Evolutionary conservation across 53 echinoderm and acorn worm genomes (phyloP).

Genomic region (Zoroaster sp.): DNA sequence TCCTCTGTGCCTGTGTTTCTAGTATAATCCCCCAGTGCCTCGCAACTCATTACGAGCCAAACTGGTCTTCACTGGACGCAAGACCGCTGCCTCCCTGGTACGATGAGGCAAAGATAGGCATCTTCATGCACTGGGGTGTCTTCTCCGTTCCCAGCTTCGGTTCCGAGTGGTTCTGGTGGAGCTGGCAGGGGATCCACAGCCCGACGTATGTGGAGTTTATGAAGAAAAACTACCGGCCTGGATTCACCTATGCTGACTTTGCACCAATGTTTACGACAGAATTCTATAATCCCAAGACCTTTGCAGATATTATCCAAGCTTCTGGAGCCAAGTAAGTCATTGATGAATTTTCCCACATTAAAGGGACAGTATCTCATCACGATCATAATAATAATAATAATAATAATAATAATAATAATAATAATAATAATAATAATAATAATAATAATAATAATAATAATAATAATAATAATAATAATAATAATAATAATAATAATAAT

Average conservation of each 20-base stretch:
- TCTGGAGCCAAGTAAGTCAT: slow-evolving; percentile 70
- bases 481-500: no score
- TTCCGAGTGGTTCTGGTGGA: slow-evolving; percentile 92
- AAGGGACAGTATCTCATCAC: no score
- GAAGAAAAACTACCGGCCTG: slow-evolving; percentile 74
- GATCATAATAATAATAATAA: no score
- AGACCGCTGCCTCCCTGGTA: slow-evolving; percentile 83
- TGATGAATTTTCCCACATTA: neutral
- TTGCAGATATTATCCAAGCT: slow-evolving; percentile 81
- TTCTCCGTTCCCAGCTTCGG: slow-evolving; percentile 92
- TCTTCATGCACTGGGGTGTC: slow-evolving; percentile 94
- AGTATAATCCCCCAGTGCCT: neutral
- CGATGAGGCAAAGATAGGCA: slow-evolving; percentile 89
- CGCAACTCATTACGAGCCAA: slow-evolving; percentile 63
- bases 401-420: no score
- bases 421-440: no score
- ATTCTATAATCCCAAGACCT: slow-evolving; percentile 76
- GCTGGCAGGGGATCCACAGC: slow-evolving; percentile 54
- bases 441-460: no score
- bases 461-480: no score
- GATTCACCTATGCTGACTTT: slow-evolving; percentile 85
- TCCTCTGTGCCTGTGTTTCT: neutral
- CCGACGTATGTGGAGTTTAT: slow-evolving; percentile 67
- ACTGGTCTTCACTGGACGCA: slow-evolving; percentile 83
- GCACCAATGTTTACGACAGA: slow-evolving; percentile 76